Evolutionary conservation across 2,113 vertebrate genomes (phyloP), one percentile per base, ranked within the genome.

Genomic region (Lampris incognitus): DNA sequence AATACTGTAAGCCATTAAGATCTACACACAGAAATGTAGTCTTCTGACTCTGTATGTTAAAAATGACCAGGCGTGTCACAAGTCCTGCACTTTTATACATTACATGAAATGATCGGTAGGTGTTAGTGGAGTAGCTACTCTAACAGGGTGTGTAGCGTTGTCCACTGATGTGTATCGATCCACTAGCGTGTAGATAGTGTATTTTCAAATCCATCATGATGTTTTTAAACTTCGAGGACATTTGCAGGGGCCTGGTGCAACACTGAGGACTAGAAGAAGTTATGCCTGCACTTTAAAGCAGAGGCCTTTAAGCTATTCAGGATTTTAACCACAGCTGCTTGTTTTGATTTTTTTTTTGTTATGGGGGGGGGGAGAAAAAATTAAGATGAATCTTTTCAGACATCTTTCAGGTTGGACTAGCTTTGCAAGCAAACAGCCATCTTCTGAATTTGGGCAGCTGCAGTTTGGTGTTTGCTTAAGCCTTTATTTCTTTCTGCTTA

Each of bases 1-100:
- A 11, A 78, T 54, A 42, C 59, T 13, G 67, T 69, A 72, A 76
- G 75, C 75, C 68, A 83, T 87, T 5, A 63, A 42, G 8, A 63
- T 42, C 7, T 83, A 69, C 52, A 36, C 11, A 36, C 5, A 56
- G 55, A 74, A 67, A 46, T 46, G 59, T 42, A 8, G 71, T 76
- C 75, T 5, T 46, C 4, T 46, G 44, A 46, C 44, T 46, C 52
- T 55, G 2, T 6, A 58, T 39, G 6, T 58, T 6, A 7, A 39
- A 39, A 59, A 39, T 59, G 57, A 59, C 40, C 57, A 59, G 2
- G 37, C 1, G 7, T 39, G 6, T 59, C 44, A 46, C 44, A 46
- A 24, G 44, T 46, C 44, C 4, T 46, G 44, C 44, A 46, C 24
- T 11, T 59, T 39, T 59, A 38, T 39, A 59, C 57, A 39, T 36